These are phyloP conservation scores for Anoplopoma fimbria DNA, from an alignment of 2,113 vertebrate species.

Conservation along the genomic window DNA sequence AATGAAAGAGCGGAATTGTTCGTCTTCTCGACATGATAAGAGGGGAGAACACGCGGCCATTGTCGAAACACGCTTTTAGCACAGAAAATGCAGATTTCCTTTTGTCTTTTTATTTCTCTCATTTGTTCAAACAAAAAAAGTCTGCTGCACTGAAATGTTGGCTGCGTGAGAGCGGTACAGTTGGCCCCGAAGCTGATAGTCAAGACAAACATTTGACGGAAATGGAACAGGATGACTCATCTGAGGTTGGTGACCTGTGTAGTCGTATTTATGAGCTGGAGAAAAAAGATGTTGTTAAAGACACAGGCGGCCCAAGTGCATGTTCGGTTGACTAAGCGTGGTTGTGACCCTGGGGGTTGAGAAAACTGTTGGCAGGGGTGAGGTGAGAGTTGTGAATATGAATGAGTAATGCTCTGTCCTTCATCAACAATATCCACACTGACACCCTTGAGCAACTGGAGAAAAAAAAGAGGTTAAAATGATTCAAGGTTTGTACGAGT, in stretches of 20 bases:
- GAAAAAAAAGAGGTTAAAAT: not conserved
- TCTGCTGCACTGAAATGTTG: not conserved
- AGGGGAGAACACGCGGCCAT: not conserved
- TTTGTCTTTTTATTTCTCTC: conserved; percentile 12
- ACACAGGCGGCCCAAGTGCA: conserved; percentile 12
- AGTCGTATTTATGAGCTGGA: conserved; percentile 29
- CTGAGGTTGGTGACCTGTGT: conserved; percentile 46
- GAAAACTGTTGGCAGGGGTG: conserved; percentile 18
- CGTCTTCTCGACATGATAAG: conserved; percentile 33
- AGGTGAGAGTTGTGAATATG: conserved; percentile 46
- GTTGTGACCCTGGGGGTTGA: conserved; percentile 29
- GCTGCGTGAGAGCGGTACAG: not conserved
- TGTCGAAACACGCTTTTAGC: conserved; percentile 16
- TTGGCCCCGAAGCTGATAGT: conserved; percentile 3
- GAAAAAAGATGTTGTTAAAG: conserved; percentile 12
- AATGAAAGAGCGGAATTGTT: conserved; percentile 27
- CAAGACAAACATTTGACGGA: conserved; percentile 32
- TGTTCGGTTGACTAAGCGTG: conserved; percentile 38
- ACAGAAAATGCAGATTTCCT: conserved; percentile 5
- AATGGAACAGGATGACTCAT: conserved; percentile 55
- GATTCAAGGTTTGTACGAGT: not conserved
- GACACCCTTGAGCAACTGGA: conserved; percentile 24
- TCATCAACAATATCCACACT: conserved; percentile 34
- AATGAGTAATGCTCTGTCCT: conserved; percentile 52
- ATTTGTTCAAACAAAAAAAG: conserved; percentile 4